A percentile compares a stretch with the other conserved stretches of the same genome.
phyloP scores from a whole-genome alignment of 2,797 vertebrate species.

The Phrynocephalus guinanensis region DNA sequence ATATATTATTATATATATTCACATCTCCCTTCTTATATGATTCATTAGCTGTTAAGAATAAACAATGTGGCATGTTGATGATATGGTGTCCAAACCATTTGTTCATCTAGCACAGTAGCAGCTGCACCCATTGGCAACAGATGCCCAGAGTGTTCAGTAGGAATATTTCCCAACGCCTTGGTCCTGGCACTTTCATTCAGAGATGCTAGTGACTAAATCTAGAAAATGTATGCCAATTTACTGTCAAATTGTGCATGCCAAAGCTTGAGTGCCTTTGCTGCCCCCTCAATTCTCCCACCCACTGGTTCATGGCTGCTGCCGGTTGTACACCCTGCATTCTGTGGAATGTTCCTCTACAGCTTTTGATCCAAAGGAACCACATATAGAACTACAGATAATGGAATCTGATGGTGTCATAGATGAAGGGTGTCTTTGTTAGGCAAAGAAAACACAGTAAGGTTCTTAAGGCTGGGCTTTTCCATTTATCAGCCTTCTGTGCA shows the following conservation, averaged over 20 bases:
- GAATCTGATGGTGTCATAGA: slow-evolving; percentile 17
- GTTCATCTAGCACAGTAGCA: neutral
- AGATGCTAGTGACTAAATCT: neutral
- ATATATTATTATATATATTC: no score
- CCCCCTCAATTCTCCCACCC: neutral
- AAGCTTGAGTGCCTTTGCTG: neutral
- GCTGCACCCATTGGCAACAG: neutral
- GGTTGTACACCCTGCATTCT: neutral
- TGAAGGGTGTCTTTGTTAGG: neutral
- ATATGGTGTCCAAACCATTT: neutral
- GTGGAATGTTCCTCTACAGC: neutral
- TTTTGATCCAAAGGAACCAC: no score
- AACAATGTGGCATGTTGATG: neutral
- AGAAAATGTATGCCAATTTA: neutral
- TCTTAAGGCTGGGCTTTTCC: neutral
- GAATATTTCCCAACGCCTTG: neutral
- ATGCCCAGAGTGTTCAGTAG: neutral
- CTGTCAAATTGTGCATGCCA: no score
- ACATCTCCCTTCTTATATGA: neutral
- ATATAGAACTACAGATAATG: neutral
- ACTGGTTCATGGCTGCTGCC: neutral
- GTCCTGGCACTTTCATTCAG: neutral
- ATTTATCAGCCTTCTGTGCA: no score
- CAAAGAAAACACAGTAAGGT: neutral
- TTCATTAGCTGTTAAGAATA: neutral